Evolutionary conservation across 2,113 vertebrate genomes (phyloP).

Genomic region (Taurulus bubalis): DNA sequence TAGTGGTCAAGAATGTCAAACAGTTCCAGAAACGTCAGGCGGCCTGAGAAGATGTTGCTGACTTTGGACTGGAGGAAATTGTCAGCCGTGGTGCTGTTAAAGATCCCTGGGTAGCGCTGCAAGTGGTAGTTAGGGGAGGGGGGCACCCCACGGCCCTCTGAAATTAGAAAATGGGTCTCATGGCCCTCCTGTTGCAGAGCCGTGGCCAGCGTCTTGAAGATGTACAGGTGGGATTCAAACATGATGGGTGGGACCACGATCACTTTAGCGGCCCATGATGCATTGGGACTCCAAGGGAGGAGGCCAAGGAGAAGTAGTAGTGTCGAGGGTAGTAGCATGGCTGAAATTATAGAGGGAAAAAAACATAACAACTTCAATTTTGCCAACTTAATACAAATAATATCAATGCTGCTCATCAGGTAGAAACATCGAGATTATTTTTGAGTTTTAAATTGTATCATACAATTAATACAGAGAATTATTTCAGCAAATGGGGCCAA

Average conservation of each 20-base stretch:
- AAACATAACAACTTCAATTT: conserved; percentile 14
- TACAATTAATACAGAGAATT: neutral
- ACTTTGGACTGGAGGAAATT: conserved; percentile 97
- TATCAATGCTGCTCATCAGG: neutral
- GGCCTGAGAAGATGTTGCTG: conserved; percentile 96
- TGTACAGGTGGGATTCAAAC: conserved; percentile 99
- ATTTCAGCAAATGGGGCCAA: neutral
- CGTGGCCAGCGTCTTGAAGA: conserved; percentile 96
- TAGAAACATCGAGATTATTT: neutral
- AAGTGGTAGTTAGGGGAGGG: conserved; percentile 90
- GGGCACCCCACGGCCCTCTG: conserved; percentile 92
- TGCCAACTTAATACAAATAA: neutral
- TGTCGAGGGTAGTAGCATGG: conserved; percentile 88
- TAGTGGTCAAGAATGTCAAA: conserved; percentile 98
- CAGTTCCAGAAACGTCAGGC: conserved; percentile 93
- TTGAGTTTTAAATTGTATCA: neutral
- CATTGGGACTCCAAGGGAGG: conserved; percentile 73
- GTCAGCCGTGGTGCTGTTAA: conserved; percentile 95
- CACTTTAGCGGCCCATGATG: conserved; percentile 92
- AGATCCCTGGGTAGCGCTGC: conserved; percentile 96
- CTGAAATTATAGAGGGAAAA: conserved; percentile 80
- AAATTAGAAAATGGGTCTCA: conserved; percentile 92
- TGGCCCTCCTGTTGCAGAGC: conserved; percentile 93
- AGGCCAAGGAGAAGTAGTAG: conserved; percentile 70
- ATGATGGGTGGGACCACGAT: conserved; percentile 98